Evolutionary conservation across 2,797 vertebrate species (phyloP), one percentile per base, ranked within the genome.

Genomic region (Luscinia luscinia): DNA sequence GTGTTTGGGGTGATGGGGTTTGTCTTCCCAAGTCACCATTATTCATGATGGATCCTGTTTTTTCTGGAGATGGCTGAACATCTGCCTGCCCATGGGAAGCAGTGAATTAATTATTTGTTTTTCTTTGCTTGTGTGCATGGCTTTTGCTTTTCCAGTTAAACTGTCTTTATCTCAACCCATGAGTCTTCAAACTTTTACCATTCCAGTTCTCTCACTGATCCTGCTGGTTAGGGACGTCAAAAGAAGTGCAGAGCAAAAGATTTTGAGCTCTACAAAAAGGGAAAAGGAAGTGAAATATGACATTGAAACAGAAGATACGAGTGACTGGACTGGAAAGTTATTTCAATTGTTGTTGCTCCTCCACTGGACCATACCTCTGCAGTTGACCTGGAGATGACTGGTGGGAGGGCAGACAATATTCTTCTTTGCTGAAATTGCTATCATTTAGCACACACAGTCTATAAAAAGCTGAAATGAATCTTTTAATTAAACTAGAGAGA

Each of bases 401-500:
- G 22, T 72, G 41, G 34, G 43, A 72, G 12, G 3, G 4, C 57
- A 74, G 43, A 54, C 9, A 45, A 21, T 54, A 57, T n/a, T 89
- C 15, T 52, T 70, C 41, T 85, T 89, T 89, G 28, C 19, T 89
- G 38, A 85, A 91, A 63, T 45, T 45, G 11, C 15, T 77, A 36
- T 8, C 26, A 54, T 72, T 80, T 89, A 80, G 45, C 17, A 67
- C 62, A 81, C 15, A 41, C 20, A 61, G 27, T 15, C 8, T 54
- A 8, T 41, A 82, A 9, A 74, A 85, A 90, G 38, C 21, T 70
- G 72, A 91, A 87, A 85, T 77, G 70, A 87, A 87, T 45, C 84
- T 77, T 94, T 86, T 92, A 92, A 94, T 94, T 94, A 83, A 92
- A 82, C 67, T 49, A 66, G 49, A 89, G n/a, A 85, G 58, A 78